Evolutionary conservation across 2,797 vertebrate genomes (phyloP).

Genomic region (Molossus alvarezi): DNA sequence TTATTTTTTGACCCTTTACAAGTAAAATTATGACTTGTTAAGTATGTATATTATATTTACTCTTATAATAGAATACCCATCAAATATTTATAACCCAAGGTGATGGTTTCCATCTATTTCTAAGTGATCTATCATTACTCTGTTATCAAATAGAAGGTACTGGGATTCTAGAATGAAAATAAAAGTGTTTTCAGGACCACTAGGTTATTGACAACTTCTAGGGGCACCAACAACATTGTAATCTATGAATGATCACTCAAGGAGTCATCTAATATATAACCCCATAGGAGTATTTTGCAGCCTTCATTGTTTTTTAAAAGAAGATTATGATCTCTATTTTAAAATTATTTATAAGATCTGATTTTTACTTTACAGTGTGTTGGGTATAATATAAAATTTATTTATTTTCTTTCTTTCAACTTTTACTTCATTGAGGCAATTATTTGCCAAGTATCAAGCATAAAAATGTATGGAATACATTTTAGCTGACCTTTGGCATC

Average conservation of each 20-base stretch:
- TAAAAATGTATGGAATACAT: neutral
- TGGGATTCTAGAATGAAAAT: conserved; percentile 12
- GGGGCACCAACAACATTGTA: neutral
- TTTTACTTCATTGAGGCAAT: neutral
- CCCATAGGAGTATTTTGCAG: neutral
- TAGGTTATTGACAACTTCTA: neutral
- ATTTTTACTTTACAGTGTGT: neutral
- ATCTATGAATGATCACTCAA: neutral
- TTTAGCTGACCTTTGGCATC: neutral
- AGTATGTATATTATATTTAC: neutral
- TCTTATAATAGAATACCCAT: neutral
- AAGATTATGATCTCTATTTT: neutral
- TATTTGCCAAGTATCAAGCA: neutral
- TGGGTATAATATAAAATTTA: neutral
- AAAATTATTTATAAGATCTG: conserved; percentile 26
- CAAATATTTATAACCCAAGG: neutral
- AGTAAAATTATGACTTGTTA: conserved; percentile 31
- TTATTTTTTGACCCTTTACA: neutral
- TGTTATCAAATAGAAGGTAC: neutral
- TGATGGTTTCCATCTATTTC: neutral
- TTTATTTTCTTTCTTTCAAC: neutral
- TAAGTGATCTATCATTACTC: neutral
- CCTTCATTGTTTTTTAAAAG: neutral
- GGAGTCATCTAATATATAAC: neutral
- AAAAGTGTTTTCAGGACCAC: neutral